Conservation (phyloP, 1,140 invertebrate species). For the Copidosoma floridanum region DNA sequence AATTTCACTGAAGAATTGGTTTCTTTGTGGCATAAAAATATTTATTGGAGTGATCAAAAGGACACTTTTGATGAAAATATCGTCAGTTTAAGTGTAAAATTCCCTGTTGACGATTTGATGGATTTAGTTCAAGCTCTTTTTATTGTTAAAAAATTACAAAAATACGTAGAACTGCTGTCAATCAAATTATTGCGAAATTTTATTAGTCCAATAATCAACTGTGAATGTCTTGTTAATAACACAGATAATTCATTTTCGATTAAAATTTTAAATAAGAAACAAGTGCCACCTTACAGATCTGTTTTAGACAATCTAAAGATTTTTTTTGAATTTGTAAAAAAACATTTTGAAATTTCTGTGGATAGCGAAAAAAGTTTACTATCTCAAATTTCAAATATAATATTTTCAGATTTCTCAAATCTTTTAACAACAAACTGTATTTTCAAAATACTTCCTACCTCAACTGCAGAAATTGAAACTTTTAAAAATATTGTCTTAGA, state of each 20-base stretch:
- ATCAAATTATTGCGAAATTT: conserved; percentile 57
- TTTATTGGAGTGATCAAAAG: conserved; percentile 44
- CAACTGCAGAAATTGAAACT: conserved; percentile 66
- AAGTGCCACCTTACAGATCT: conserved; percentile 57
- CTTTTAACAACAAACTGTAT: conserved; percentile 74
- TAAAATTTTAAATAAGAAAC: conserved; percentile 50
- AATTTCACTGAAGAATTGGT: conserved; percentile 51
- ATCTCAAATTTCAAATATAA: conserved; percentile 61
- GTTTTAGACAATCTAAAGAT: conserved; percentile 63
- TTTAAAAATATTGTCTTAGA: conserved; percentile 65
- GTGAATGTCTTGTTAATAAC: conserved; percentile 53
- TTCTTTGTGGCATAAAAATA: conserved; percentile 53
- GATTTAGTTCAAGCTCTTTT: conserved; percentile 57
- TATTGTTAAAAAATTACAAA: conserved; percentile 51
- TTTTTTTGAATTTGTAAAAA: conserved; percentile 62
- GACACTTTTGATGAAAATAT: conserved; percentile 29
- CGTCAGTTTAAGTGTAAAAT: conserved; percentile 42
- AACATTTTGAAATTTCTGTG: conserved; percentile 60
- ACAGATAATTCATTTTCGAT: conserved; percentile 52
- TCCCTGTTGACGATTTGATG: conserved; percentile 47
- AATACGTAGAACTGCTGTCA: conserved; percentile 56
- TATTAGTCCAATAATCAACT: conserved; percentile 58
- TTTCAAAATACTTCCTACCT: conserved; percentile 71
- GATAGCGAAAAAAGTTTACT: conserved; percentile 60
- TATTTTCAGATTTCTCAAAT: conserved; percentile 65